Conservation (phyloP, 2,888 invertebrate genomes). For the Bhutanitis thaidina region DNA sequence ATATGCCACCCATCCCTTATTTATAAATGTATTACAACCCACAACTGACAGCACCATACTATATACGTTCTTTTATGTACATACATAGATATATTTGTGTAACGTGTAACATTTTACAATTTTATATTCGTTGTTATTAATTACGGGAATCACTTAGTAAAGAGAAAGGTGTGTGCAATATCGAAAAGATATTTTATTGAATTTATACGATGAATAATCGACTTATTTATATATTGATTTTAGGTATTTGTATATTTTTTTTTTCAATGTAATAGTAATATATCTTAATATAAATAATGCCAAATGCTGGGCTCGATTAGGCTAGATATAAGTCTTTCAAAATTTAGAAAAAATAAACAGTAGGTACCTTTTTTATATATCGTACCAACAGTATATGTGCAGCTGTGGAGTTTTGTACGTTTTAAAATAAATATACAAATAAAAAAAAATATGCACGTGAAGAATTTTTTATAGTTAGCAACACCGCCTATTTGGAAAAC, state of each 20-base stretch:
- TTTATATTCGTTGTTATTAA: constrained; percentile 11
- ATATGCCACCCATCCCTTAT: background rate
- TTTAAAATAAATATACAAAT: background rate
- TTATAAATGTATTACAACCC: background rate
- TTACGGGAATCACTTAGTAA: constrained; percentile 2
- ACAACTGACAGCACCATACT: background rate
- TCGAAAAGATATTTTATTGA: background rate
- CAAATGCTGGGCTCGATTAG: background rate
- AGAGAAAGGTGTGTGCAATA: constrained; percentile 16
- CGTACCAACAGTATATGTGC: background rate
- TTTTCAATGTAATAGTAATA: too few relatives aligned
- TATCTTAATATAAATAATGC: background rate
- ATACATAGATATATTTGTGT: background rate
- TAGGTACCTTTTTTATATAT: background rate
- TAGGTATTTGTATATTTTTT: background rate
- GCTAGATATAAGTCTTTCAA: background rate
- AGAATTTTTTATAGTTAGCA: background rate
- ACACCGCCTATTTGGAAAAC: too few relatives aligned
- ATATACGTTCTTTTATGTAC: background rate
- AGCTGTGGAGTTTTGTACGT: background rate
- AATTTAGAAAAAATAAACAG: background rate
- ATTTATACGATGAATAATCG: background rate
- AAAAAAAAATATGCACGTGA: too few relatives aligned
- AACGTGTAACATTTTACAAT: constrained; percentile 2
- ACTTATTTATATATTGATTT: background rate